These are phyloP conservation scores for Halocaridina rubra DNA, from an alignment of 2,888 invertebrate species.

Conservation along the genomic window DNA sequence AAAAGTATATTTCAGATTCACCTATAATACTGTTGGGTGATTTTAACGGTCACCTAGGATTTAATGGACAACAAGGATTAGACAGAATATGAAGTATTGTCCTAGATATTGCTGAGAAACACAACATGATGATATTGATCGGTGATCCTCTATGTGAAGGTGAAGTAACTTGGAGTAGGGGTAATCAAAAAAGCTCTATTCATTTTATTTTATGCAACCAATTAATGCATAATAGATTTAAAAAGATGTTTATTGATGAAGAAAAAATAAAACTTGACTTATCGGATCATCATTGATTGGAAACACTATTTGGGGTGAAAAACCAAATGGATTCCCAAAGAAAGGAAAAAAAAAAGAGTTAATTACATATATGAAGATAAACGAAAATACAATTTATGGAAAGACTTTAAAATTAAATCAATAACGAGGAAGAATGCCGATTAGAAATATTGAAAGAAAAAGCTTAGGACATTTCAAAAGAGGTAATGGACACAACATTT, in stretches of 20 bases:
- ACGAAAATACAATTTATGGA: background rate
- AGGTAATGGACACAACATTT: background rate
- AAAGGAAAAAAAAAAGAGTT: background rate
- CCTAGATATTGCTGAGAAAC: background rate
- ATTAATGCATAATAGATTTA: no score
- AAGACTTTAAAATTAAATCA: background rate
- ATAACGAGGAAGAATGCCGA: background rate
- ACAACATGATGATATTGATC: background rate
- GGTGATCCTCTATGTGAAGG: background rate
- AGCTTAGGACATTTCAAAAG: background rate
- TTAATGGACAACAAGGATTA: background rate
- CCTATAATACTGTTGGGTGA: no score
- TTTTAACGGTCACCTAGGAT: no score
- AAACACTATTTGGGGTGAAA: background rate
- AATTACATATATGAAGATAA: background rate
- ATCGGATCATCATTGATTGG: background rate
- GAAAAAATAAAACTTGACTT: background rate
- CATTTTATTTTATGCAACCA: no score
- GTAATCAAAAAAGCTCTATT: background rate
- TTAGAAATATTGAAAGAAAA: background rate
- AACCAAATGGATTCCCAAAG: background rate
- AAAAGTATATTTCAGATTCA: background rate
- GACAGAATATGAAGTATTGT: background rate
- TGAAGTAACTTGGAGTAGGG: background rate
- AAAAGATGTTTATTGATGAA: background rate